phyloP scores from a whole-genome alignment of 2,797 vertebrate species.

The Typhlichthys eigenmanni region DNA sequence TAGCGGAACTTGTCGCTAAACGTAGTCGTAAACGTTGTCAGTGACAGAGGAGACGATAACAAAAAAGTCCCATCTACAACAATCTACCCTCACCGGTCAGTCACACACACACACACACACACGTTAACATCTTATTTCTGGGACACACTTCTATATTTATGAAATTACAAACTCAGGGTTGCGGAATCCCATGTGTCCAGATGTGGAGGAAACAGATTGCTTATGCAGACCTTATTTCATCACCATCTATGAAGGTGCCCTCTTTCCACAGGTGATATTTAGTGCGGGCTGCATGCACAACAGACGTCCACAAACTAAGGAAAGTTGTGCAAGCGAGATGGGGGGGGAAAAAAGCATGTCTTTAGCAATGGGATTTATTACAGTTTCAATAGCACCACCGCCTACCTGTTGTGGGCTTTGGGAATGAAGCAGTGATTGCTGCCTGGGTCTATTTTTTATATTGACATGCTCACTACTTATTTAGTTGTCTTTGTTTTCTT shows the following conservation, averaged over 20 bases:
- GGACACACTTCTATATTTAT: conserved; percentile 76
- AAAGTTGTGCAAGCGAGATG: conserved; percentile 31
- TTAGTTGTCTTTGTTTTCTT: conserved; percentile 30
- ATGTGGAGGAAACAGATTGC: conserved; percentile 73
- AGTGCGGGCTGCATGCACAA: conserved; percentile 18
- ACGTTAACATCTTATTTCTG: conserved; percentile 63
- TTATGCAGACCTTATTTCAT: conserved; percentile 71
- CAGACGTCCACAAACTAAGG: conserved; percentile 44
- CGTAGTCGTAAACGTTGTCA: too few species aligned
- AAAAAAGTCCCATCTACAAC: conserved; percentile 45
- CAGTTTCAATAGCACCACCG: conserved; percentile 9
- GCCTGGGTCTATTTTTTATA: conserved; percentile 14
- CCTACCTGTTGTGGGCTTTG: conserved; percentile 5
- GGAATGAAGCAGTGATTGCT: conserved; percentile 25
- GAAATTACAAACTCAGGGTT: conserved; percentile 74
- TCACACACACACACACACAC: conserved; percentile 27
- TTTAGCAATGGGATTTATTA: conserved; percentile 20
- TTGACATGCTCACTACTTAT: conserved; percentile 5
- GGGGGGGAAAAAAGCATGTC: conserved; percentile 20
- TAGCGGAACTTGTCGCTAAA: too few species aligned
- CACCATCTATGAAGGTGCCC: conserved; percentile 74
- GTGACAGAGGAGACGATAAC: conserved; percentile 39
- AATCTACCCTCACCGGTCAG: conserved; percentile 36
- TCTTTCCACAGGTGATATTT: conserved; percentile 60
- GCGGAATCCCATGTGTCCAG: conserved; percentile 71